Evolutionary conservation across 2,797 vertebrate genomes (phyloP), one percentile per base, ranked within the genome.

Genomic region (Premnoplex brunnescens): DNA sequence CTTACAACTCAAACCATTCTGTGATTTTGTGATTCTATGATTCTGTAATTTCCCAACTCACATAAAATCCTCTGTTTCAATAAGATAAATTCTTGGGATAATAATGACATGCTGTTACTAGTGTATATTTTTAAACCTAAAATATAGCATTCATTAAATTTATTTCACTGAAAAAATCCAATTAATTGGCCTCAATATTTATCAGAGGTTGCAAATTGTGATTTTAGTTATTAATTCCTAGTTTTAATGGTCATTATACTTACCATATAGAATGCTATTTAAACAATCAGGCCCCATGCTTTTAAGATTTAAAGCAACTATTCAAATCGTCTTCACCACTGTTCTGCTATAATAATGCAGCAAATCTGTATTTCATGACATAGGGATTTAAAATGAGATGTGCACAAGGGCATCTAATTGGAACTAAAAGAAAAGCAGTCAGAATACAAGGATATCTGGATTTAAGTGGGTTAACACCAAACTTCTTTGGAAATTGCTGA

Each of bases 171-270:
- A 8, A 81, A 74, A 63, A 52, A 28, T 62, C 41, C 13, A 51
- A 79, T 89, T 89, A 76, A 85, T 80, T 81, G 60, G 20, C 37
- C 43, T 85, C 64, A 59, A 1, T 76, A 49, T 83, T 92, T 91
- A 88, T 71, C 64, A 91, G 59, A 94, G 32, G 44, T 90, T 69
- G 55, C 15, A 82, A 93, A 77, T 17, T 46, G 43, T 74, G 60
- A 23, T 37, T 95, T 93, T 78, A 74, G 56, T 83, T 90, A 75
- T 60, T 89, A 88, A 69, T 72, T 85, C 51, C 69, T 85, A 36
- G n/a, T 77, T 95, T 91, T 75, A 89, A 54, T 74, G 48, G 32
- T 69, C 32, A 74, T 67, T 89, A 51, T 60, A 30, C 12, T 89
- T 56, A 18, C 3, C 12, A 51, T 52, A 89, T 52, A 73, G 86